Evolutionary conservation across 30 jellyfish, hydroid and myxozoan species (phyloP).

Genomic region (Pelagia noctiluca): DNA sequence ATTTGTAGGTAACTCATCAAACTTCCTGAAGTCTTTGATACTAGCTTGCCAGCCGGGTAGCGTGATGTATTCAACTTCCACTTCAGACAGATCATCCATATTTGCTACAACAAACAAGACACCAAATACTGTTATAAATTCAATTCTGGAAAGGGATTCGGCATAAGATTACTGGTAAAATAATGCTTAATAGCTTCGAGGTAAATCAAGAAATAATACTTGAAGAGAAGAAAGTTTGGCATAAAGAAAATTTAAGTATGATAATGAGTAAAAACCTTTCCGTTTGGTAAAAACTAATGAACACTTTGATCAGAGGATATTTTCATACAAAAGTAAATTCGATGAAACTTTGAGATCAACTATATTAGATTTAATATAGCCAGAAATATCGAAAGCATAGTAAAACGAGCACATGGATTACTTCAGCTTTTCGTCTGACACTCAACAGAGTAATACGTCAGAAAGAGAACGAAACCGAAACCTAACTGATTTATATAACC

Average conservation of each 20-base stretch:
- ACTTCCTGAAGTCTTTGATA: conserved; percentile 79
- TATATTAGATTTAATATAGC: no score
- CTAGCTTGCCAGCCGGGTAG: conserved; percentile 99
- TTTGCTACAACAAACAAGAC: conserved; percentile 64
- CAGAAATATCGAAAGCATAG: no score
- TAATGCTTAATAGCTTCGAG: neutral
- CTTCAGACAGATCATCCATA: conserved; percentile 78
- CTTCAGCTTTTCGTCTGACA: no score
- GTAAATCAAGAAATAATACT: neutral
- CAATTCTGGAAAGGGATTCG: neutral
- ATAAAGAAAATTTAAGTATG: no score
- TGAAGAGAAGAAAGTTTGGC: neutral
- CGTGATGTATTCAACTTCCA: conserved; percentile 90
- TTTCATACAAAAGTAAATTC: no score
- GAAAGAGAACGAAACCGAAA: no score
- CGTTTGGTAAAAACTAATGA: no score
- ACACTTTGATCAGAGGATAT: no score
- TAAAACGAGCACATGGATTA: no score
- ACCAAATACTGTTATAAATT: neutral
- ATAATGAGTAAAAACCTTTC: neutral
- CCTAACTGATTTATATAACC: no score
- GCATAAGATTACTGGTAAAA: neutral
- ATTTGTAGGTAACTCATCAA: conserved; percentile 84
- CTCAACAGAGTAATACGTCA: no score
- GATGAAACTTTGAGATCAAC: no score